These are phyloP conservation scores for Macropodus opercularis DNA, from an alignment of 2,797 vertebrate genomes.

Conservation along the genomic window DNA sequence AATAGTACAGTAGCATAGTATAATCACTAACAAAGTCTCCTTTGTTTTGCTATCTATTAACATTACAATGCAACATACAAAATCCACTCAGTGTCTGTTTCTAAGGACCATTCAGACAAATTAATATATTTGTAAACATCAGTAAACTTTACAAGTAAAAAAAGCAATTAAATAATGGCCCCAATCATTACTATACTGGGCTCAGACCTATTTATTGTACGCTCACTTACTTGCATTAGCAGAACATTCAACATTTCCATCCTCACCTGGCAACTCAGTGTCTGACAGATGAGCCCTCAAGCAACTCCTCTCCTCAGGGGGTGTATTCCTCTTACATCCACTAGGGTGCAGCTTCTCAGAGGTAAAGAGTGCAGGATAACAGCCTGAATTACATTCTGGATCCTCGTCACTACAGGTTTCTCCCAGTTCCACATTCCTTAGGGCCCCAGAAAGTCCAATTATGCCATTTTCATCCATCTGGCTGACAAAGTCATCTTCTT, in stretches of 20 bases:
- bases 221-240: too few relatives aligned
- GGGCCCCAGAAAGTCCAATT: constrained; percentile 72
- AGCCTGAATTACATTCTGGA: background rate
- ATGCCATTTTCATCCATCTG: constrained; percentile 83
- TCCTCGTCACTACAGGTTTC: constrained; percentile 10
- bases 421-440: constrained; percentile 41
- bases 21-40: too few relatives aligned
- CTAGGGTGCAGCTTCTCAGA: constrained; percentile 18
- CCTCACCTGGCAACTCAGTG: constrained; percentile 26
- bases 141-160: too few relatives aligned
- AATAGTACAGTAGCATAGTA: too few relatives aligned
- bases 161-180: too few relatives aligned
- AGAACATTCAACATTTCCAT: constrained; percentile 5
- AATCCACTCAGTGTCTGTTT: too few relatives aligned
- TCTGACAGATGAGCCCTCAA: background rate
- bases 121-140: too few relatives aligned
- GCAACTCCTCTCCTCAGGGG: constrained; percentile 40
- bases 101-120: too few relatives aligned
- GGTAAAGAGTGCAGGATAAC: background rate
- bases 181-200: too few relatives aligned
- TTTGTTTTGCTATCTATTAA: too few relatives aligned
- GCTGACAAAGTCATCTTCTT: constrained; percentile 63
- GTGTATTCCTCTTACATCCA: constrained; percentile 1
- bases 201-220: background rate
- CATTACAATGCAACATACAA: too few relatives aligned